Base-by-base conservation (phyloP, 1,140 invertebrate genomes). In the Scaptomyza graminum region DNA sequence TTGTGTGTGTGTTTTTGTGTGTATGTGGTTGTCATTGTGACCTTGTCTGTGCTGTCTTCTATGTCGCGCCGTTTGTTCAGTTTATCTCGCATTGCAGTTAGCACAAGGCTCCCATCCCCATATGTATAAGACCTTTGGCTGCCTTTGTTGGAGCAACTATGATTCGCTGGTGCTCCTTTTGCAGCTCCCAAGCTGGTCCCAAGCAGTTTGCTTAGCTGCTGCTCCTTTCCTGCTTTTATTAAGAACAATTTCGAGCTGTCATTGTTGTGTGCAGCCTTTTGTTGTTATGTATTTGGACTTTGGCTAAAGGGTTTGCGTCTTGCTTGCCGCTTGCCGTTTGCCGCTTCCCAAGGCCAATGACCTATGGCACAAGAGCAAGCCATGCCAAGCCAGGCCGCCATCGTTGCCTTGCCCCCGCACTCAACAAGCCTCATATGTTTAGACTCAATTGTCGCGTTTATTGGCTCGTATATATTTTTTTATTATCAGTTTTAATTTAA, bases 401-500 rank as follows among this genome's bases (percentile, higher is more conserved):
- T 25, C 47, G n/a, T n/a, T 4, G 9, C 13, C 16, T 41, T 7
- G 37, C 2, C 16, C 2, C 8, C 15, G 9, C 22, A 15, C 12
- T 6, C 37, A 12, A 41, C 37, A 34, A 39, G n/a, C 49, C 39
- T 31, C 49, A 31, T n/a, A 25, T 31, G 55, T 44, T 60, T 60
- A 16, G 31, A 15, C 54, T 43, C 57, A 69, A 74, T 69, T 65
- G 59, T 63, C 74, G 50, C 70, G 63, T 79, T 82, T 85, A 85
- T 87, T 87, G 82, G 82, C 82, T 85, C 82, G 82, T 85, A 85
- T 85, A 85, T 81, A 87, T 87, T 78, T 72, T 83, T 85, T 85
- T 87, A 85, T 87, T 87, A 85, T 82, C 82, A 85, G 74, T 85
- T 85, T 85, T 82, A 85, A 85, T 87, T 87, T 85, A 85, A 85